phyloP scores from a whole-genome alignment of 2,113 vertebrate genomes.

The Prunella himalayana region DNA sequence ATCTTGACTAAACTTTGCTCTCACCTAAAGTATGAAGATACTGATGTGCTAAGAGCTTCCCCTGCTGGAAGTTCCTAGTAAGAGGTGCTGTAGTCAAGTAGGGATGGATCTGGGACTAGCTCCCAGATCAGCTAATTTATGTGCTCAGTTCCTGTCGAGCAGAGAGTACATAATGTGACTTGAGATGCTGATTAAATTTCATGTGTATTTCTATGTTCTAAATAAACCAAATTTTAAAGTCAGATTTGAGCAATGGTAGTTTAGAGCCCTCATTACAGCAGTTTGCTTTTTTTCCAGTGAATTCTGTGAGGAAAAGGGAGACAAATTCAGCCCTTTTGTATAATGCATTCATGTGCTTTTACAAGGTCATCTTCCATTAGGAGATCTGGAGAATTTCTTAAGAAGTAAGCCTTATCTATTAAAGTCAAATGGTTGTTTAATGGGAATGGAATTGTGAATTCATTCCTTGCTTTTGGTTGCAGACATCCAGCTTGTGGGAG shows the following conservation, averaged over 20 bases:
- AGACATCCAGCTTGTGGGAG: not conserved
- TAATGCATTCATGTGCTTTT: not conserved
- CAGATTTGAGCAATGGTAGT: conserved; percentile 67
- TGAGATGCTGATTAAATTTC: conserved; percentile 70
- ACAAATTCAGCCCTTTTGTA: conserved; percentile 27
- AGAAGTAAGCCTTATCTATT: not conserved
- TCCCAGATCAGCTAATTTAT: conserved; percentile 52
- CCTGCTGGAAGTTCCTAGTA: conserved; percentile 76
- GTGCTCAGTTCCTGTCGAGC: conserved; percentile 44
- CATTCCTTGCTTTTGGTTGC: not conserved
- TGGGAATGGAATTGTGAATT: not conserved
- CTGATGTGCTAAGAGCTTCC: conserved; percentile 78
- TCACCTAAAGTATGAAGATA: not conserved
- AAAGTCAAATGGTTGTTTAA: not conserved
- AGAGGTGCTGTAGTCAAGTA: conserved; percentile 60
- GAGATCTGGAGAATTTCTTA: not conserved
- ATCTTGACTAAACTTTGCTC: conserved; percentile 45
- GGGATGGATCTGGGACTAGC: conserved; percentile 47
- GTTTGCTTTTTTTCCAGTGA: conserved; percentile 72
- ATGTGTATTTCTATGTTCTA: conserved; percentile 63
- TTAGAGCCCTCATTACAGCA: conserved; percentile 63
- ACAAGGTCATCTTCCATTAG: conserved; percentile 46
- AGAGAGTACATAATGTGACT: conserved; percentile 61
- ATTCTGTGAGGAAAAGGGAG: conserved; percentile 54
- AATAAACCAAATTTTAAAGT: conserved; percentile 77